phyloP scores from a whole-genome alignment of 1,140 invertebrate genomes.

The Drosophila orosa region DNA sequence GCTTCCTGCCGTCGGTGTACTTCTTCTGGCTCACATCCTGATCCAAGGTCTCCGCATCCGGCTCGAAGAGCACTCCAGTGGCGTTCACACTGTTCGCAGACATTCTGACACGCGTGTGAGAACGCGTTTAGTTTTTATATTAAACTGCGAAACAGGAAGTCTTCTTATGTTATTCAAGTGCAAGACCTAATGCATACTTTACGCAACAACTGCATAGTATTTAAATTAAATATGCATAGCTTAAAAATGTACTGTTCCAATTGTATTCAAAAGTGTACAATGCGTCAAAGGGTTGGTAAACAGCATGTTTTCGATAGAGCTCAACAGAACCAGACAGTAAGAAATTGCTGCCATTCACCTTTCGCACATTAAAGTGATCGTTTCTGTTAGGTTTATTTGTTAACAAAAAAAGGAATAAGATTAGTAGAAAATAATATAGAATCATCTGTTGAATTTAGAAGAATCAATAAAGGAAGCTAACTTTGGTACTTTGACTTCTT shows the following conservation, averaged over 20 bases:
- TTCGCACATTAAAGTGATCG: too few species aligned
- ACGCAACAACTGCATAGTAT: not conserved
- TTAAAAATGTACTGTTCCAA: not conserved
- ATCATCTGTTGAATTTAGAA: too few species aligned
- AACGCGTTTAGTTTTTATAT: not conserved
- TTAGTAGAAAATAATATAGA: too few species aligned
- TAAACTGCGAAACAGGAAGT: not conserved
- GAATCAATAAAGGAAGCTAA: too few species aligned
- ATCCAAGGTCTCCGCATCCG: constrained; percentile 86
- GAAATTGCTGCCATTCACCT: too few species aligned
- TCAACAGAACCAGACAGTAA: too few species aligned
- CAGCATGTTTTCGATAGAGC: too few species aligned
- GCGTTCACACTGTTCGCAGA: constrained; percentile 49
- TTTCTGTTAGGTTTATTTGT: too few species aligned
- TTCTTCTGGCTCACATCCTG: constrained; percentile 81
- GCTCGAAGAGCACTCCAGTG: constrained; percentile 87
- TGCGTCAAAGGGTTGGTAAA: too few species aligned
- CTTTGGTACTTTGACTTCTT: too few species aligned
- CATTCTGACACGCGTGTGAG: not conserved
- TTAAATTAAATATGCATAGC: not conserved
- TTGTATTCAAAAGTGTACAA: too few species aligned
- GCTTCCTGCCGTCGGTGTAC: constrained; percentile 77
- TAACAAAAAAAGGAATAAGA: too few species aligned
- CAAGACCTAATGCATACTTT: not conserved
- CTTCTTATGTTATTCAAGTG: not conserved